A percentile compares a stretch with the other conserved stretches of the same genome.
phyloP scores from a whole-genome alignment of 2,888 invertebrate species.

The Malthinus seriepunctatus region DNA sequence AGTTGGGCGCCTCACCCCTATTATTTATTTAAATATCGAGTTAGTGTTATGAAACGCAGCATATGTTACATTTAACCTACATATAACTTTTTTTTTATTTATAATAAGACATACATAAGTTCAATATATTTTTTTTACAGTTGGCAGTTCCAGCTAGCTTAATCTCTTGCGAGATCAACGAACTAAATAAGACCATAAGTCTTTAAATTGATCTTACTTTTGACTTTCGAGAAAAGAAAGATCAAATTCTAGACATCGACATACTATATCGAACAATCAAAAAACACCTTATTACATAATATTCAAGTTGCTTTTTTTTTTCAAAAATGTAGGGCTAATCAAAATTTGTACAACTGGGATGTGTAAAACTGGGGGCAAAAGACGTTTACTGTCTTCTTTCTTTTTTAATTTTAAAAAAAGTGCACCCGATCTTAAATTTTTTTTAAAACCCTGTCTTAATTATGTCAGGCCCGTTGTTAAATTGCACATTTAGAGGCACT shows the following conservation, averaged over 20 bases:
- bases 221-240: conserved; percentile 5
- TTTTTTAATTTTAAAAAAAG: conserved; percentile 16
- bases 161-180: conserved; percentile 51
- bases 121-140: conserved; percentile 54
- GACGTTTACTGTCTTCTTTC: conserved; percentile 32
- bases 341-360: conserved; percentile 49
- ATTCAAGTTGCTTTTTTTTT: conserved; percentile 37
- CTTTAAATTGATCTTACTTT: conserved; percentile 35
- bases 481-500: conserved; percentile 57
- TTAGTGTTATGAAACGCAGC: conserved; percentile 46
- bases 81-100: conserved; percentile 44
- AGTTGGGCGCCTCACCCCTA: conserved; percentile 25
- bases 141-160: conserved; percentile 58
- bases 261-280: conserved; percentile 43
- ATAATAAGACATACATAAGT: conserved; percentile 53
- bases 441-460: conserved; percentile 51
- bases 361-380: conserved; percentile 37
- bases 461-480: conserved; percentile 53
- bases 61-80: conserved; percentile 50
- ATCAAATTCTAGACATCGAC: conserved; percentile 37
- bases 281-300: conserved; percentile 44
- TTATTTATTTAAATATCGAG: conserved; percentile 9
- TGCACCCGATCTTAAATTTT: conserved; percentile 39
- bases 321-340: conserved; percentile 39
- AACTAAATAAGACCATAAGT: conserved; percentile 47